Conservation (phyloP, 2,113 vertebrate species). For the Hippocampus barbouri region DNA sequence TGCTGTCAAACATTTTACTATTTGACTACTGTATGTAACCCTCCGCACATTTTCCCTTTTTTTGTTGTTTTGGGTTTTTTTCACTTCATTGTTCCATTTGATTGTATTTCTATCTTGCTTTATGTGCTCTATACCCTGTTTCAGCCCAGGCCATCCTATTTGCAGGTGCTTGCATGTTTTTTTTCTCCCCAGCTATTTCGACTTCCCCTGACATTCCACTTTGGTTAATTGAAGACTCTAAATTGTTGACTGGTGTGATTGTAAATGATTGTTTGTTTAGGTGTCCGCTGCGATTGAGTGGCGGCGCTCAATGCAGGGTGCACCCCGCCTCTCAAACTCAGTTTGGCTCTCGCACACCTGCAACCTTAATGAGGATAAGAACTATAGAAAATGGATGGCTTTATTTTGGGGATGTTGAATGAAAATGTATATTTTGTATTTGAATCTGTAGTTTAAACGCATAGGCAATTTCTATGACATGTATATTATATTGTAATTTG, state of each 20-base stretch:
- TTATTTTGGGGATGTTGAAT: no score
- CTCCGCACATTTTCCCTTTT: not conserved
- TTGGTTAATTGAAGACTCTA: not conserved
- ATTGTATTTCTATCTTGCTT: conserved; percentile 15
- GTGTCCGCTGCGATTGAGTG: no score
- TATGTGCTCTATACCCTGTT: conserved; percentile 13
- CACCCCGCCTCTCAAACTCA: no score
- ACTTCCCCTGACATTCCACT: not conserved
- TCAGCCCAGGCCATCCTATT: not conserved
- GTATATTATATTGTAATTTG: no score
- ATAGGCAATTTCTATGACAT: no score
- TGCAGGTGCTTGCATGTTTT: not conserved
- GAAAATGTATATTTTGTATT: no score
- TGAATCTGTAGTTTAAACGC: no score
- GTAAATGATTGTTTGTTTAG: no score
- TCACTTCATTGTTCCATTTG: conserved; percentile 12
- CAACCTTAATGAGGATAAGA: no score
- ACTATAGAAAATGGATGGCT: not conserved
- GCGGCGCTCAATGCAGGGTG: no score
- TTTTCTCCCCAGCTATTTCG: not conserved
- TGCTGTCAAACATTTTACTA: not conserved
- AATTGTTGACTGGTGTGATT: not conserved
- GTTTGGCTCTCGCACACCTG: no score
- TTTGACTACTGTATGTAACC: not conserved
- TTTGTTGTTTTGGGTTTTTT: not conserved